A percentile compares a stretch with the other conserved stretches of the same genome.
Conservation (phyloP, 2,888 invertebrate genomes). For the Tetheella fluctuosa region DNA sequence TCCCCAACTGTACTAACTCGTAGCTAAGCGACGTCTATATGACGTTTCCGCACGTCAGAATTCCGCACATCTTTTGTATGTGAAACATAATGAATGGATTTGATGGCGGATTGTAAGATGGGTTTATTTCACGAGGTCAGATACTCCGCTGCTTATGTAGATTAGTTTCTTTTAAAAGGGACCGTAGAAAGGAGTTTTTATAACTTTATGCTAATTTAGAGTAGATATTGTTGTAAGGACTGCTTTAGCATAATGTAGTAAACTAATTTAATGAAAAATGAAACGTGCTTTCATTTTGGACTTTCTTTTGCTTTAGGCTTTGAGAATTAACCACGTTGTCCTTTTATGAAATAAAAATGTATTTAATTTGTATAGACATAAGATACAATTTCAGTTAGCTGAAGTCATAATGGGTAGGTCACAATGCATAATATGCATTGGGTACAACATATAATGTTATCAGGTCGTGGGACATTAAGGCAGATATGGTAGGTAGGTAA, state of each 20-base stretch:
- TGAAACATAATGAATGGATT: conserved; percentile 45
- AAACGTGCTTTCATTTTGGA: not conserved
- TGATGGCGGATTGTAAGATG: conserved; percentile 37
- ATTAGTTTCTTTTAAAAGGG: conserved; percentile 11
- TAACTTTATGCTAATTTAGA: conserved; percentile 11
- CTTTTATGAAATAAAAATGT: too few relatives aligned
- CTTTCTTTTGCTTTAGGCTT: not conserved
- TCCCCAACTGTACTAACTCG: conserved; percentile 11
- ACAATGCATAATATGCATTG: too few relatives aligned
- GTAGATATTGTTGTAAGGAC: conserved; percentile 1
- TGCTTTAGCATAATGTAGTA: conserved; percentile 5
- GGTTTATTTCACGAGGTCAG: conserved; percentile 38
- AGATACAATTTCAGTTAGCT: too few relatives aligned
- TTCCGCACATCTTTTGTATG: conserved; percentile 37
- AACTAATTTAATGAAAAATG: conserved; percentile 11
- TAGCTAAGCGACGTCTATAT: conserved; percentile 22
- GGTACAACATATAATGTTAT: too few relatives aligned
- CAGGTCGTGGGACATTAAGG: too few relatives aligned
- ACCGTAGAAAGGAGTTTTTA: conserved; percentile 4
- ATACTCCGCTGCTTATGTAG: conserved; percentile 8
- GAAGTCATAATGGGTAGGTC: too few relatives aligned
- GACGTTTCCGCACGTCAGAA: conserved; percentile 29
- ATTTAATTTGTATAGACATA: too few relatives aligned
- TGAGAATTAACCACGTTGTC: too few relatives aligned
- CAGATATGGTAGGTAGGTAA: too few relatives aligned